phyloP scores from a whole-genome alignment of 2,113 vertebrate genomes.

The Ariopsis seemanni region DNA sequence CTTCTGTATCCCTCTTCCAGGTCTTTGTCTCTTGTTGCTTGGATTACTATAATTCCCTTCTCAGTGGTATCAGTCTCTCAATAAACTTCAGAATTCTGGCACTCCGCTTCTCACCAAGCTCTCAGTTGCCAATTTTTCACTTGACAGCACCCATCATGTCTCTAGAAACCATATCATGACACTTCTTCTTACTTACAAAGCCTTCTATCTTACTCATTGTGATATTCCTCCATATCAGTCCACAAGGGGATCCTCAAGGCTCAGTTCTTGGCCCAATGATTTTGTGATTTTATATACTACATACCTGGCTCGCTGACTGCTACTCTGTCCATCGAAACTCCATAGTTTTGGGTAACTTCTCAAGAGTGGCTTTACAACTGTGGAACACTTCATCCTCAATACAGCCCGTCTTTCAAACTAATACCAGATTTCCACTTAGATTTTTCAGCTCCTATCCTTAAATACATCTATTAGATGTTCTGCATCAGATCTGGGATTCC shows the following conservation, averaged over 20 bases:
- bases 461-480: not conserved
- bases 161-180: not conserved
- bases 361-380: not conserved
- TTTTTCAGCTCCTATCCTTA: not conserved
- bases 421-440: not conserved
- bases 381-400: not conserved
- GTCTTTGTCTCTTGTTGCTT: not conserved
- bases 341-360: not conserved
- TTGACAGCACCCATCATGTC: slow-evolving; percentile 7
- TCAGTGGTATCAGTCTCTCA: not conserved
- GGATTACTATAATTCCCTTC: not conserved
- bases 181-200: not conserved
- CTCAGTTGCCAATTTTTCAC: slow-evolving; percentile 1
- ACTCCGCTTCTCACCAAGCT: not conserved
- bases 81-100: not conserved
- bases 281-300: not conserved
- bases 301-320: not conserved
- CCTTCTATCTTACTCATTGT: not conserved
- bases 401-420: too few relatives aligned
- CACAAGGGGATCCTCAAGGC: slow-evolving; percentile 2
- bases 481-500: not conserved
- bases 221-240: not conserved
- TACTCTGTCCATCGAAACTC: too few relatives aligned
- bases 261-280: not conserved
- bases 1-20: not conserved